phyloP scores from a whole-genome alignment of 2,888 invertebrate genomes.

The Entomobrya multifasciata region DNA sequence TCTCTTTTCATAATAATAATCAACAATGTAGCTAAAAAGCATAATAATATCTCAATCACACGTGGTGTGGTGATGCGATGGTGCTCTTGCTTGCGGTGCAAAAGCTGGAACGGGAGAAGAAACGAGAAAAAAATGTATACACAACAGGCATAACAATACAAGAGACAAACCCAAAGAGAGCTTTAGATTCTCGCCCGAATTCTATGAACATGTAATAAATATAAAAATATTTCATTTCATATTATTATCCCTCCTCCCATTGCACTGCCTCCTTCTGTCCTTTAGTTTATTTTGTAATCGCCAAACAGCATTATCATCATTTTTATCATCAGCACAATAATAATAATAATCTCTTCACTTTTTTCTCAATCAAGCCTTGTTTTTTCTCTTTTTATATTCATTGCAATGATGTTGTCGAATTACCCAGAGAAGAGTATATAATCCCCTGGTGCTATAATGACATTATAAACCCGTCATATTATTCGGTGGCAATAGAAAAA shows the following conservation, averaged over 20 bases:
- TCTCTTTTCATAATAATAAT: slow-evolving; percentile 52
- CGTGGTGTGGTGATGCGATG: slow-evolving; percentile 56
- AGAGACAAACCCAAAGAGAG: slow-evolving; percentile 30
- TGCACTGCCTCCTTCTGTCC: slow-evolving; percentile 40
- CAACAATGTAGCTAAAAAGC: slow-evolving; percentile 67
- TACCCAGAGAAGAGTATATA: slow-evolving; percentile 17
- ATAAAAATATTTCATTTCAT: slow-evolving; percentile 60
- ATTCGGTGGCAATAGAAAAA: slow-evolving; percentile 39
- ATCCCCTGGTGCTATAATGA: slow-evolving; percentile 55
- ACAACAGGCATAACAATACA: not conserved
- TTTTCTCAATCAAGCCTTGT: slow-evolving; percentile 49
- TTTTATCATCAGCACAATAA: slow-evolving; percentile 11
- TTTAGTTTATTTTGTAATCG: slow-evolving; percentile 59
- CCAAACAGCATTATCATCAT: slow-evolving; percentile 40
- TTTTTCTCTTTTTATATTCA: slow-evolving; percentile 17
- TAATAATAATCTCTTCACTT: not conserved
- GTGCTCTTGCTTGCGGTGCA: slow-evolving; percentile 38
- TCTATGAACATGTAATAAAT: slow-evolving; percentile 53
- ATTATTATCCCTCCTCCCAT: slow-evolving; percentile 58
- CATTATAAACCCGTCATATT: slow-evolving; percentile 40
- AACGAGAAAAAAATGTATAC: not conserved
- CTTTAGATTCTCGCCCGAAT: slow-evolving; percentile 64
- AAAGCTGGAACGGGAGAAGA: slow-evolving; percentile 45
- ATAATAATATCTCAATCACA: slow-evolving; percentile 61
- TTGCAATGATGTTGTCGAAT: slow-evolving; percentile 28